phyloP scores from a whole-genome alignment of 1,140 invertebrate species.

The Rhynchophorus ferrugineus region DNA sequence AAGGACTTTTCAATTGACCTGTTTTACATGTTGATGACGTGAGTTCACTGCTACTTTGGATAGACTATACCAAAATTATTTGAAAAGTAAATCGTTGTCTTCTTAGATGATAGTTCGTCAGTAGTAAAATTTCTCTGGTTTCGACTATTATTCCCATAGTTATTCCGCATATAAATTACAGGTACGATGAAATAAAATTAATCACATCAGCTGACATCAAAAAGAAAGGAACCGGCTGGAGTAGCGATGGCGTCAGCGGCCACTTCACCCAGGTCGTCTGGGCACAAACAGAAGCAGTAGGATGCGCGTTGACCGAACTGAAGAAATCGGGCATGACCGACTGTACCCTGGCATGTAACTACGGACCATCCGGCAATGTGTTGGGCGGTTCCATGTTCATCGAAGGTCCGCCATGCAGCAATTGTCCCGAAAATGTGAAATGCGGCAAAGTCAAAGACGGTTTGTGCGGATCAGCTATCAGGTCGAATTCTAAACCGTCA shows the following conservation, averaged over 20 bases:
- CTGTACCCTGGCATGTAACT: slow-evolving; percentile 19
- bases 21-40: too few species aligned
- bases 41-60: too few species aligned
- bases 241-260: neutral
- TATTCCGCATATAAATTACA: slow-evolving; percentile 1
- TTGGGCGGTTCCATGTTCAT: slow-evolving; percentile 7
- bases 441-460: neutral
- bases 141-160: too few species aligned
- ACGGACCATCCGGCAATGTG: slow-evolving; percentile 21
- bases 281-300: slow-evolving; percentile 14
- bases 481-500: neutral
- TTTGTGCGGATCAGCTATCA: slow-evolving; percentile 3
- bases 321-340: neutral
- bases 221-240: neutral
- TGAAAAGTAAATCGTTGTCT: too few species aligned
- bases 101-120: too few species aligned
- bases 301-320: slow-evolving; percentile 13
- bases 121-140: too few species aligned
- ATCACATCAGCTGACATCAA: neutral
- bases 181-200: slow-evolving; percentile 1
- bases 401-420: slow-evolving; percentile 4
- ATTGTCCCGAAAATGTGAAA: neutral
- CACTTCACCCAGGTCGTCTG: slow-evolving; percentile 21
- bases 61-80: too few species aligned
- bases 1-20: too few species aligned